Percentiles rank a stretch among this genome's conserved stretches.
phyloP scores from a whole-genome alignment of 2,888 invertebrate genomes.

The Hartigia nigra region DNA sequence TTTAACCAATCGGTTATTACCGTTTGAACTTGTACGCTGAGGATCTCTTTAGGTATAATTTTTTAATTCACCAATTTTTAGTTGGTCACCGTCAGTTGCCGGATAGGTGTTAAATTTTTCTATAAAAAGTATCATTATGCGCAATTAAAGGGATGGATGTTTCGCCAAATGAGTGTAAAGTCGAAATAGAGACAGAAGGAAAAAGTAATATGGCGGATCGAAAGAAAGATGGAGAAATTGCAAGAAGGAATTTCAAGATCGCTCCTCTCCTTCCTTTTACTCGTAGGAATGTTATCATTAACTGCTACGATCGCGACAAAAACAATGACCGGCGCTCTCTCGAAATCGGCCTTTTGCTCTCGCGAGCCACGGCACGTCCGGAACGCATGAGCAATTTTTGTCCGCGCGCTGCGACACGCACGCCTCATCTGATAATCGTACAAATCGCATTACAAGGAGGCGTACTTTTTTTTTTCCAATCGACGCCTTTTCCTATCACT shows the following conservation, averaged over 20 bases:
- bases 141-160: not conserved
- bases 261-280: not conserved
- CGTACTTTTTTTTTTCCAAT: not conserved
- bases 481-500: not conserved
- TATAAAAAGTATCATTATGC: conserved; percentile 1
- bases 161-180: not conserved
- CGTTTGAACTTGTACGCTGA: not conserved
- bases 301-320: conserved; percentile 1
- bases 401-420: not conserved
- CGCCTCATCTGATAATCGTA: not conserved
- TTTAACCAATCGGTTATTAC: not conserved
- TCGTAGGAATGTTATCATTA: conserved; percentile 6
- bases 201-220: not conserved
- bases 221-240: not conserved
- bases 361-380: not conserved
- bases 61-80: not conserved
- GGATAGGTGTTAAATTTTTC: not conserved
- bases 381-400: not conserved
- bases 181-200: not conserved
- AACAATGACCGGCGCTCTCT: not conserved
- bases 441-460: not conserved
- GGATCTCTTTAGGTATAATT: not conserved
- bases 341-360: not conserved
- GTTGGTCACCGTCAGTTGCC: not conserved
- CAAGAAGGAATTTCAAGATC: not conserved